Conservation (phyloP, 1,140 invertebrate species). For the Nasonia giraulti region DNA sequence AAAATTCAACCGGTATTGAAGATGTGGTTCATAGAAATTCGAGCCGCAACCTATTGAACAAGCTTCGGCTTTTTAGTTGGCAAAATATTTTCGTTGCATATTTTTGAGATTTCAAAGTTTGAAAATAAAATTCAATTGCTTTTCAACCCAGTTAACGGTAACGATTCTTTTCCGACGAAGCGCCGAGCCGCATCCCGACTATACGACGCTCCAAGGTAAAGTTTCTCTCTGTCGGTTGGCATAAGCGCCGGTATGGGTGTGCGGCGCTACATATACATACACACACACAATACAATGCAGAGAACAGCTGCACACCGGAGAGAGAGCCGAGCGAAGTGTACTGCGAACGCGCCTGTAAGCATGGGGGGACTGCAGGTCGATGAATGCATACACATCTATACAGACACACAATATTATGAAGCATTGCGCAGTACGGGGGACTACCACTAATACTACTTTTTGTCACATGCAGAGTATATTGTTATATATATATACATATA, state of each 20-base stretch:
- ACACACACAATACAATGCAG: not conserved
- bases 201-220: constrained; percentile 1
- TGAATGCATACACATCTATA: constrained; percentile 44
- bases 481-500: constrained; percentile 19
- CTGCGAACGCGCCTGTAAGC: constrained; percentile 65
- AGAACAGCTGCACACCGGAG: not conserved
- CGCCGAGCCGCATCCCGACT: too few species aligned
- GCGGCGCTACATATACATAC: not conserved
- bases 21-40: not conserved
- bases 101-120: not conserved
- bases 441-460: constrained; percentile 17
- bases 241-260: not conserved
- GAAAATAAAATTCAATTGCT: not conserved
- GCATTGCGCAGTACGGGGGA: constrained; percentile 65
- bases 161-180: constrained; percentile 14
- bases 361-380: constrained; percentile 68
- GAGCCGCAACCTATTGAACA: too few species aligned
- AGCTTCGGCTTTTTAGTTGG: too few species aligned
- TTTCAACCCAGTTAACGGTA: constrained; percentile 10
- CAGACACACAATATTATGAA: constrained; percentile 51
- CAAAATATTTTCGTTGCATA: too few species aligned
- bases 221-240: constrained; percentile 8
- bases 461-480: not conserved
- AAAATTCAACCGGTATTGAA: not conserved
- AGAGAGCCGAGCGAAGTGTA: not conserved